These are phyloP conservation scores for Notiomystis cincta DNA, from an alignment of 2,113 vertebrate genomes.

Conservation along the genomic window DNA sequence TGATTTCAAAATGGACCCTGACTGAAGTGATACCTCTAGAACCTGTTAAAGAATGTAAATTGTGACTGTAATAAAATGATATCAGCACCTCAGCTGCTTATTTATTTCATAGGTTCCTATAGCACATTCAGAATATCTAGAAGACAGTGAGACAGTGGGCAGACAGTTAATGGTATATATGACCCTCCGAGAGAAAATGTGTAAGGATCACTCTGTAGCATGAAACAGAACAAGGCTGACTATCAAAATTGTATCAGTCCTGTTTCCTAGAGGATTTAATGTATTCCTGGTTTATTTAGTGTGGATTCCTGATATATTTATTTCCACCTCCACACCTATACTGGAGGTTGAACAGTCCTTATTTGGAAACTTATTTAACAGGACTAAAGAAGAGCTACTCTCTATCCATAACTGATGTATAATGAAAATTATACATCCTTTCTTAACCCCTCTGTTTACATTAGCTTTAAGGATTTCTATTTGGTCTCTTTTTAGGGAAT, in stretches of 20 bases:
- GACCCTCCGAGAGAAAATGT: neutral
- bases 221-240: neutral
- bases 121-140: neutral
- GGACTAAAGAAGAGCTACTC: neutral
- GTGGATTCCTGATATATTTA: neutral
- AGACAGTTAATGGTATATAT: neutral
- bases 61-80: neutral
- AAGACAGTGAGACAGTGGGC: neutral
- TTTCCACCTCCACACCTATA: neutral
- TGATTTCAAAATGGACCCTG: neutral
- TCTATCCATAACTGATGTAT: neutral
- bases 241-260: neutral
- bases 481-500: neutral
- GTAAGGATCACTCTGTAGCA: neutral
- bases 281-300: neutral
- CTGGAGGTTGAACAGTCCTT: neutral
- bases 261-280: neutral
- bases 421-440: neutral
- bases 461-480: neutral
- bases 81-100: neutral
- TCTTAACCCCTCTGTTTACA: neutral
- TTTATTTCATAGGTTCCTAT: neutral
- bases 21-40: neutral
- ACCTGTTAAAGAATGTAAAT: neutral
- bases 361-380: neutral